Evolutionary conservation across 2,113 vertebrate species (phyloP), one percentile per base, ranked within the genome.

Genomic region (Pangasianodon hypophthalmus): DNA sequence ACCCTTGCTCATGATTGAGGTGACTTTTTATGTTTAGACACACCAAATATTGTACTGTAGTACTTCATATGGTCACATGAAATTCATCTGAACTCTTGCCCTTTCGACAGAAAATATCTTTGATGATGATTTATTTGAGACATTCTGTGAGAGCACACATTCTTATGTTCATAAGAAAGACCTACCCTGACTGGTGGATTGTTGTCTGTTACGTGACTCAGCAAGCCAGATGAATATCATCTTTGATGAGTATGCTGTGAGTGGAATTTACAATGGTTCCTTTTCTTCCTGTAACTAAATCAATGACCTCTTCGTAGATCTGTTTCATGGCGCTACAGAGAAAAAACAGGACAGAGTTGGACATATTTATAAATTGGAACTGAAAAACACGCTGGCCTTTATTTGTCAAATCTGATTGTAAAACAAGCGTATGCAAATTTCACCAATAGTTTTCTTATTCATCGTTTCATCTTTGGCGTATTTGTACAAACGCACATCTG

Each of bases 61-160:
- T 81, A n/a, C 29, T 81, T 29, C 24, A n/a, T 60, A 18, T 48
- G 44, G 90, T 84, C 41, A 83, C 4, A 1, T 93, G 89, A 94
- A 88, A 92, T 93, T 44, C 44, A 7, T 80, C 54, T 94, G 92
- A 95, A 94, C 93, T 64, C 64, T 86, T 9, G 89, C 84, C 89
- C 92, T 91, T 86, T 81, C 26, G 5, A 75, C 19, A 41, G 50
- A 37, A 54, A 37, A n/a, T n/a, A 54, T 86, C 77, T 86, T 81
- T 48, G 75, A 44, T 9, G 60, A 80, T 90, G 73, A 85, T 77
- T 89, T 46, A 89, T 52, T 84, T n/a, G 37, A 46, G 50, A 64
- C 14, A 9, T 73, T 54, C 71, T 86, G 56, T 86, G 24, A 86
- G 60, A 86, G 41, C 48, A 79, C 60, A 80, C 69, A 46, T 60